These are phyloP conservation scores for Uromys caudimaculatus DNA, from an alignment of 2,797 vertebrate species.

Conservation along the genomic window DNA sequence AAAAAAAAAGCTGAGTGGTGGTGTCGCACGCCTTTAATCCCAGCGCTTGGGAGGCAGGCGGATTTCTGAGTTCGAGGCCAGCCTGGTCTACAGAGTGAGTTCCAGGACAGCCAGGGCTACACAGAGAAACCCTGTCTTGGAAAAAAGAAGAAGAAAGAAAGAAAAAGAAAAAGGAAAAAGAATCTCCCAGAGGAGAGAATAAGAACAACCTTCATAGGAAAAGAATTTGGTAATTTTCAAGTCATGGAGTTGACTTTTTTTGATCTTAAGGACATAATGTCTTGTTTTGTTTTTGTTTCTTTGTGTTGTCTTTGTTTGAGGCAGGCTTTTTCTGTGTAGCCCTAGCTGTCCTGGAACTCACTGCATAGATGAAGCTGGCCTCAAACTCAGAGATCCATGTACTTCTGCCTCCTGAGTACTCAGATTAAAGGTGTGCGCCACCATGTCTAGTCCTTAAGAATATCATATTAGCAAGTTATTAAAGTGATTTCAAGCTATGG, in stretches of 20 bases:
- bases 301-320: background rate
- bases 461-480: background rate
- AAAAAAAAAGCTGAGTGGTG: no score
- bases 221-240: slow-evolving; percentile 34
- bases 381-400: background rate
- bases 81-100: no score
- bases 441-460: background rate
- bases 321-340: background rate
- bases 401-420: background rate
- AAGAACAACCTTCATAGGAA: background rate
- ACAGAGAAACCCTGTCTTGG: no score
- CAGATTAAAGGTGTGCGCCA: background rate
- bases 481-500: slow-evolving; percentile 16
- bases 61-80: no score
- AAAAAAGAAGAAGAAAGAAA: no score
- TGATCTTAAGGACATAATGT: background rate
- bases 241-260: slow-evolving; percentile 24
- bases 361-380: background rate
- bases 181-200: background rate
- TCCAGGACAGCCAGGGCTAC: no score
- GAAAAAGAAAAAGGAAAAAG: no score
- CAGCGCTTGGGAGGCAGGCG: no score
- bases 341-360: background rate
- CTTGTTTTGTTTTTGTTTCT: background rate
- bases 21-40: no score